Conservation (phyloP, 2,797 vertebrate species). For the Lepus oiostolus region DNA sequence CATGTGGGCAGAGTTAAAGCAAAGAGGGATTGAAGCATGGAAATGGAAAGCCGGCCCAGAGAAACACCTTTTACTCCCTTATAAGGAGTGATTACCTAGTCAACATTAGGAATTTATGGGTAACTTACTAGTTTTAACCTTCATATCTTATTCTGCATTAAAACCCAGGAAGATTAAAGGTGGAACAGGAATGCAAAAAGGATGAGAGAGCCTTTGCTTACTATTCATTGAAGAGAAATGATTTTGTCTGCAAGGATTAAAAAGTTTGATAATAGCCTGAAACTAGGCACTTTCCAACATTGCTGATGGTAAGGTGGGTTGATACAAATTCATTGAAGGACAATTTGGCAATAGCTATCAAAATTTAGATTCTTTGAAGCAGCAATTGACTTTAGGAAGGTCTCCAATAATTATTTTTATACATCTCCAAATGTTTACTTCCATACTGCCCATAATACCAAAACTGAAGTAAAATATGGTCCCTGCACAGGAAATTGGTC, state of each 20-base stretch:
- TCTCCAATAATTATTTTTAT: constrained; percentile 31
- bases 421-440: constrained; percentile 25
- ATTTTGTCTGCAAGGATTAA: background rate
- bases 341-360: background rate
- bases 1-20: constrained; percentile 83
- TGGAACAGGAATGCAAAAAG: background rate
- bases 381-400: constrained; percentile 14
- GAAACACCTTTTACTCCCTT: constrained; percentile 76
- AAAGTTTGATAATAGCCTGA: constrained; percentile 36
- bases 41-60: constrained; percentile 74
- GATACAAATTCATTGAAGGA: background rate
- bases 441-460: constrained; percentile 14
- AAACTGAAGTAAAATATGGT: constrained; percentile 52
- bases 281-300: constrained; percentile 2
- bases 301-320: background rate
- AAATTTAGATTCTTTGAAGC: constrained; percentile 49
- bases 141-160: constrained; percentile 41
- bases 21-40: constrained; percentile 69
- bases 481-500: background rate
- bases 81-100: constrained; percentile 48
- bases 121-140: constrained; percentile 59
- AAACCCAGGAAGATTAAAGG: constrained; percentile 64
- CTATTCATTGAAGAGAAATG: constrained; percentile 15
- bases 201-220: background rate
- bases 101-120: constrained; percentile 75